Conservation (phyloP, 2,797 vertebrate species). For the Chelon labrosus region DNA sequence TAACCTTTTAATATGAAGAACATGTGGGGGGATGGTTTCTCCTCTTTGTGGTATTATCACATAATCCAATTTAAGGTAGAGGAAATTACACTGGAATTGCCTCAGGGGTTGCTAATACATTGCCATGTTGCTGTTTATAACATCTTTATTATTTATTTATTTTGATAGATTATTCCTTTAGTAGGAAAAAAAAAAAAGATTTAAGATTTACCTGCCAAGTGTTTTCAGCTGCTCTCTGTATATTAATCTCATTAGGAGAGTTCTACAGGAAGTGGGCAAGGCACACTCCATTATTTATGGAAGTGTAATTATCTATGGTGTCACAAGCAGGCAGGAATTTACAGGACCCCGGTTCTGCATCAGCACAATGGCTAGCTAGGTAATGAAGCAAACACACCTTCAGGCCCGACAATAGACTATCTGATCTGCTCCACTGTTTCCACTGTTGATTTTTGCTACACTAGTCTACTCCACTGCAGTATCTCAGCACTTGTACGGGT, state of each 20-base stretch:
- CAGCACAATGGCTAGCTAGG: conserved; percentile 79
- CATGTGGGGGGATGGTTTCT: background rate
- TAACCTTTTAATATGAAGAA: conserved; percentile 30
- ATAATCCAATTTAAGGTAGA: conserved; percentile 37
- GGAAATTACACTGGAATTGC: conserved; percentile 41
- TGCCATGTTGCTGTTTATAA: conserved; percentile 21
- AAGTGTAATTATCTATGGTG: conserved; percentile 84
- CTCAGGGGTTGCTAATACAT: conserved; percentile 33
- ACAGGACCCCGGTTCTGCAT: conserved; percentile 81
- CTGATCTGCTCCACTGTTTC: conserved; percentile 61
- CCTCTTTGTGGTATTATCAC: conserved; percentile 22
- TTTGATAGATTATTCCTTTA: conserved; percentile 45
- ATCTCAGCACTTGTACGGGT: background rate
- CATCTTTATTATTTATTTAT: conserved; percentile 23
- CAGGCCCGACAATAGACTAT: conserved; percentile 66
- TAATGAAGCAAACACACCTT: conserved; percentile 80
- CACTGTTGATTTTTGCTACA: conserved; percentile 40
- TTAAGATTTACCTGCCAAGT: conserved; percentile 64
- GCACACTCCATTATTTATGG: conserved; percentile 83
- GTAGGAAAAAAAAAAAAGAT: conserved; percentile 34
- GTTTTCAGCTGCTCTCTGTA: conserved; percentile 64
- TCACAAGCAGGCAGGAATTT: conserved; percentile 82
- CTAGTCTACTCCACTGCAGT: background rate
- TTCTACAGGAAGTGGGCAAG: conserved; percentile 78
- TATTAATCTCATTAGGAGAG: conserved; percentile 80